Base-by-base conservation (phyloP, 1,140 invertebrate genomes). In the Scylla paramamosain region DNA sequence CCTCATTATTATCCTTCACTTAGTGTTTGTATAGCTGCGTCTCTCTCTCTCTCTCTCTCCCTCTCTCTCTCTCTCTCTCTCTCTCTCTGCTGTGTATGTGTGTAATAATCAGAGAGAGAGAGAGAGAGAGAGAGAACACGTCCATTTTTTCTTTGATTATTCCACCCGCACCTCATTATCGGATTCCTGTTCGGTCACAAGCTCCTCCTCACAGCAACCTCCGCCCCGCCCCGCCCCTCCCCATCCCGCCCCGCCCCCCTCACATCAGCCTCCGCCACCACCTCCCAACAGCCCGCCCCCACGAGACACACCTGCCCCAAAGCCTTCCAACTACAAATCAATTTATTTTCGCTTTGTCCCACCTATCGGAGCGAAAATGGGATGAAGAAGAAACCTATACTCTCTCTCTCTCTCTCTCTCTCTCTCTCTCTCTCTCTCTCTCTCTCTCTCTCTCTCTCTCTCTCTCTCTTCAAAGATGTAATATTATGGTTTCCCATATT, bases 11-110 rank as follows among this genome's bases (percentile, higher is more conserved):
- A 16, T 39, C 84, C n/a, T 59, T 59, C 52, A 59, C 52, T 3
- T 59, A 59, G 25, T 32, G 52, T 59, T 10, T 59, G 3, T 59
- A 3, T 59, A 3, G 2, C 52, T 59, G 46, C 59, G 46, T 91
- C 89, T 91, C 89, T 91, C 87, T 89, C 87, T 89, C 87, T 91
- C 89, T 91, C 89, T 91, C 89, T 91, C 89, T 91, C 89, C 59
- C 89, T 91, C 89, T 91, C 89, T 91, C 89, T 91, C 89, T 91
- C 89, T 91, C 89, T 91, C 89, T 52, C 87, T 89, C 87, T 46
- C 32, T 46, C 87, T 46, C 87, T 87, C 31, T n/a, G 6, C 7
- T 10, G 84, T 6, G 3, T 28, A 14, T 84, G 83, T 25, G 83
- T 25, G 83, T 12, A 77, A 25, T 77, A 10, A 25, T 10, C 10